A percentile compares a stretch with the other conserved stretches of the same genome.
Conservation (phyloP, 2,113 vertebrate species). For the Phrynosoma platyrhinos region DNA sequence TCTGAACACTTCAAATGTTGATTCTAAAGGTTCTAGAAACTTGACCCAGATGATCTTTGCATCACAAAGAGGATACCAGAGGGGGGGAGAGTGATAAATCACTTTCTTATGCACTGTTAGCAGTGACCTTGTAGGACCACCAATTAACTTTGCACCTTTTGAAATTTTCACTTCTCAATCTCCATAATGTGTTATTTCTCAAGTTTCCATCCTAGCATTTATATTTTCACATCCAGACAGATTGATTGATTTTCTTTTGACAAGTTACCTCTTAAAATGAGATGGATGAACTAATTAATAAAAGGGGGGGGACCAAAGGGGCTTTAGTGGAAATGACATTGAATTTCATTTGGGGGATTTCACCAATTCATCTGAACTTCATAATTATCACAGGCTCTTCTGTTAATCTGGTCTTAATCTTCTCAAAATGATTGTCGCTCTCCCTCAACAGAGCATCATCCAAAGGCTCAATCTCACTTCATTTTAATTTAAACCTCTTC, state of each 20-base stretch:
- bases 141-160: not conserved
- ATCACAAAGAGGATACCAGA: not conserved
- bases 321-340: slow-evolving; percentile 32
- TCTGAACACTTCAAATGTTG: too few relatives aligned
- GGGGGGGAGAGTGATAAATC: not conserved
- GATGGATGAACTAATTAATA: slow-evolving; percentile 39
- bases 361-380: slow-evolving; percentile 45
- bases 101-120: not conserved
- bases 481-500: slow-evolving; percentile 55
- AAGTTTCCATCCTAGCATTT: slow-evolving; percentile 16
- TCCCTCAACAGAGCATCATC: slow-evolving; percentile 28
- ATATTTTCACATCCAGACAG: not conserved
- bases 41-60: not conserved
- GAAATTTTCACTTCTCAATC: not conserved
- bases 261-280: slow-evolving; percentile 25
- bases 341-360: slow-evolving; percentile 38
- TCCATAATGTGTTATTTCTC: not conserved
- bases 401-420: slow-evolving; percentile 55
- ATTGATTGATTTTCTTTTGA: slow-evolving; percentile 5
- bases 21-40: not conserved
- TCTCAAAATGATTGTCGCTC: slow-evolving; percentile 36
- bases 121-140: not conserved
- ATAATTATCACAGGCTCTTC: slow-evolving; percentile 38
- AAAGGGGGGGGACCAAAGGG: slow-evolving; percentile 9
- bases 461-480: slow-evolving; percentile 22